Conservation (phyloP, 2,113 vertebrate genomes). For the Phalacrocorax pelagicus region DNA sequence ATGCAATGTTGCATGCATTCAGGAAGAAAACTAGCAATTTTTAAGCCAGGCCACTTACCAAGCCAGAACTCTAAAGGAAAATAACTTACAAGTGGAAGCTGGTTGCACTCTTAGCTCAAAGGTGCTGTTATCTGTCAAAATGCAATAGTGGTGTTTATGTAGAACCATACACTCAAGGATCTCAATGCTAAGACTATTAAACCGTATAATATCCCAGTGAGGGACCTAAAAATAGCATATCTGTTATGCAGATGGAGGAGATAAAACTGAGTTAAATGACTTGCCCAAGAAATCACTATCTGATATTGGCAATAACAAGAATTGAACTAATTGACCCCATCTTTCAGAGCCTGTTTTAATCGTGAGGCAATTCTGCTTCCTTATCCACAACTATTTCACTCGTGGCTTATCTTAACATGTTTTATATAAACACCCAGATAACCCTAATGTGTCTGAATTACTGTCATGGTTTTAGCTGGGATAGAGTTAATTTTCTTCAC, state of each 20-base stretch:
- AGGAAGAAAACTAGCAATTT: background rate
- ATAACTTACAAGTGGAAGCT: background rate
- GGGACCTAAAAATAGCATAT: slow-evolving; percentile 24
- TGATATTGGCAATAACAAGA: slow-evolving; percentile 5
- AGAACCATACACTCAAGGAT: background rate
- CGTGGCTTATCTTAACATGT: background rate
- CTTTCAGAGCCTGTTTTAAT: slow-evolving; percentile 12
- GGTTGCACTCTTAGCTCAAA: background rate
- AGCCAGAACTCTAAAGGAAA: background rate
- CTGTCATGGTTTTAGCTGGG: too few species aligned
- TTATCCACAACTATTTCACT: background rate
- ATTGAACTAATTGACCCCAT: slow-evolving; percentile 6
- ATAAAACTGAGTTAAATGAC: slow-evolving; percentile 40
- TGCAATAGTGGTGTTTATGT: slow-evolving; percentile 7
- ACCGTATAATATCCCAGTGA: background rate
- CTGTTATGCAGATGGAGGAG: slow-evolving; percentile 28
- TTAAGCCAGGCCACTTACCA: background rate
- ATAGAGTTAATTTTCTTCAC: too few species aligned
- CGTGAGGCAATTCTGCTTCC: background rate
- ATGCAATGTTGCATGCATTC: background rate
- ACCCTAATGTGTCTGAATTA: background rate
- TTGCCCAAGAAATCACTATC: slow-evolving; percentile 16
- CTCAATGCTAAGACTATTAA: slow-evolving; percentile 8
- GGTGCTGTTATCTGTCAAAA: background rate
- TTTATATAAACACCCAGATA: background rate